Percentiles rank a stretch among this genome's conserved stretches.
phyloP scores from a whole-genome alignment of 2,888 invertebrate species.

The Aporophyla lueneburgensis region DNA sequence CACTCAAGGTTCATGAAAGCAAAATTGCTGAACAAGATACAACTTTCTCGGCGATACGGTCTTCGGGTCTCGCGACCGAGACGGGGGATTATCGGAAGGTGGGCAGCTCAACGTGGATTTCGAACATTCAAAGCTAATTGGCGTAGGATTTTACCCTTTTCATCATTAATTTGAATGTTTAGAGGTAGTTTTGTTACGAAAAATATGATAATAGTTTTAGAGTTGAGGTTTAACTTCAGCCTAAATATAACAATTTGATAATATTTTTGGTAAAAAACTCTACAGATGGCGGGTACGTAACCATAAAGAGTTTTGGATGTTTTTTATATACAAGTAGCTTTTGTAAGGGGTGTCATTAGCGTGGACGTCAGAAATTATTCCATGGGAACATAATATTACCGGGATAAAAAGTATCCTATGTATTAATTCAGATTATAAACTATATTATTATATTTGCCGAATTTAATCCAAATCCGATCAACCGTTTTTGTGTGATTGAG shows the following conservation, averaged over 20 bases:
- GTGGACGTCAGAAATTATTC: too few relatives aligned
- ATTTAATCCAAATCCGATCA: too few relatives aligned
- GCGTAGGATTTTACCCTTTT: conserved; percentile 30
- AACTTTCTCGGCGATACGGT: conserved; percentile 63
- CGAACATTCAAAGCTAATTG: conserved; percentile 54
- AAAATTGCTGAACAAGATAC: conserved; percentile 78
- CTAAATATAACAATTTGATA: not conserved
- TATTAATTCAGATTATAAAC: too few relatives aligned
- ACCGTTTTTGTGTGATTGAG: too few relatives aligned
- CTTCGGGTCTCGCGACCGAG: conserved; percentile 54
- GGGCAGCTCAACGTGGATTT: conserved; percentile 42
- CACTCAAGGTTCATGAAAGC: conserved; percentile 77
- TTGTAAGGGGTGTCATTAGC: too few relatives aligned
- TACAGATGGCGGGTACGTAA: not conserved
- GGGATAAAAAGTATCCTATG: too few relatives aligned
- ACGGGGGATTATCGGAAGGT: conserved; percentile 59
- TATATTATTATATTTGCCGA: too few relatives aligned
- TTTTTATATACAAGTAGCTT: too few relatives aligned
- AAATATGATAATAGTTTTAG: conserved; percentile 7
- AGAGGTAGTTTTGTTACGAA: conserved; percentile 5
- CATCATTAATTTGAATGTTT: conserved; percentile 12
- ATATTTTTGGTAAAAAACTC: not conserved
- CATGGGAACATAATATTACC: too few relatives aligned
- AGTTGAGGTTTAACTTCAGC: not conserved
- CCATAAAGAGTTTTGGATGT: not conserved